Evolutionary conservation across 2,113 vertebrate species (phyloP).

Genomic region (Tichodroma muraria): DNA sequence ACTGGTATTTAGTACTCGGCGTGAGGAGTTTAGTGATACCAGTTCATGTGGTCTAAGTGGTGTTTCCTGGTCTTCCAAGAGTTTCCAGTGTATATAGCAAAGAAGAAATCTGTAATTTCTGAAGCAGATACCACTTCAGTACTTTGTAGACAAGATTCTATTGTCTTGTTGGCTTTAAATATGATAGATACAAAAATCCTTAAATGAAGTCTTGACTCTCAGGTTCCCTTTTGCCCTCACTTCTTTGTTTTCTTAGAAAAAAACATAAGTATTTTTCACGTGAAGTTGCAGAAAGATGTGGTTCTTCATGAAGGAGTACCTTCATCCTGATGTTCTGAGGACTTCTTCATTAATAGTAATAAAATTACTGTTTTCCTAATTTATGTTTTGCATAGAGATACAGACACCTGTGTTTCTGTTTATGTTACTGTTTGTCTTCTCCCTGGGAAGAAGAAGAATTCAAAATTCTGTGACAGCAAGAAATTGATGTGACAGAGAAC

Average conservation of each 20-base stretch:
- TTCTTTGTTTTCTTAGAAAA: neutral
- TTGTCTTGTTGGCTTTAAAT: neutral
- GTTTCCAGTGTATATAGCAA: neutral
- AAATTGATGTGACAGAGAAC: neutral
- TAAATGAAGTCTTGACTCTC: neutral
- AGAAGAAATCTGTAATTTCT: neutral
- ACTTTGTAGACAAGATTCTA: neutral
- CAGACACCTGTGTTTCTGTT: neutral
- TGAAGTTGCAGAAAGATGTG: neutral
- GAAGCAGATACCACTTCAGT: neutral
- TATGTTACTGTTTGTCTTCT: neutral
- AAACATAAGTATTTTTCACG: fast-evolving
- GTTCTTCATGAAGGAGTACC: neutral
- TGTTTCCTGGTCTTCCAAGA: neutral
- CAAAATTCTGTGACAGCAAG: neutral
- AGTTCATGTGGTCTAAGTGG: neutral
- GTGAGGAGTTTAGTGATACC: neutral
- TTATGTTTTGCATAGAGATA: neutral
- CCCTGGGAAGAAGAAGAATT: neutral
- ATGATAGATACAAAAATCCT: neutral
- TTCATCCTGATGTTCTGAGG: neutral
- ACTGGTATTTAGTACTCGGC: neutral
- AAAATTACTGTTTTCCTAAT: neutral
- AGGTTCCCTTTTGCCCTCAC: neutral
- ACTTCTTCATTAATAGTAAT: neutral